phyloP scores from a whole-genome alignment of 2,797 vertebrate genomes.

The Okamejei kenojei region DNA sequence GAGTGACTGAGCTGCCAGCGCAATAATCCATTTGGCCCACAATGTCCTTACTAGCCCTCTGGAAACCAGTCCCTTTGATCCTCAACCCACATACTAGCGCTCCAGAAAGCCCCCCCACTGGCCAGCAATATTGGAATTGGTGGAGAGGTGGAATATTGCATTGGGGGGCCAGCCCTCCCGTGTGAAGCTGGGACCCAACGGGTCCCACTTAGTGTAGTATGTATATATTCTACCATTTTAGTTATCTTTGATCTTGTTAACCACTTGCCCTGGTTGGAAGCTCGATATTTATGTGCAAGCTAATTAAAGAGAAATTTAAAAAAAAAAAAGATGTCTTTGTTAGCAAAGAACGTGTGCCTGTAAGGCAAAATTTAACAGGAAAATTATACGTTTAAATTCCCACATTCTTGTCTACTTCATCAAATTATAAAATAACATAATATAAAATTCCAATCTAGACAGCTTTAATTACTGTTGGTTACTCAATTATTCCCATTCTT shows the following conservation, averaged over 20 bases:
- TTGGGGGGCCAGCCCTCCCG: too few species aligned
- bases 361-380: background rate
- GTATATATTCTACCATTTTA: background rate
- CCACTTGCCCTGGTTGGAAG: background rate
- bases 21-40: too few species aligned
- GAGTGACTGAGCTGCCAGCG: too few species aligned
- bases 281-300: background rate
- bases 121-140: too few species aligned
- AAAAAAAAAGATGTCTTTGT: background rate
- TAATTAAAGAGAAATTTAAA: background rate
- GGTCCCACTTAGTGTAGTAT: too few species aligned
- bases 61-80: too few species aligned
- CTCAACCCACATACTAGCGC: too few species aligned
- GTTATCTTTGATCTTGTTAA: background rate
- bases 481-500: background rate
- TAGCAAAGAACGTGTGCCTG: background rate
- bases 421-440: constrained; percentile 10
- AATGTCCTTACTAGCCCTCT: too few species aligned
- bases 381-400: background rate
- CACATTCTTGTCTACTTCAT: background rate
- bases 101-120: too few species aligned
- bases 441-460: background rate
- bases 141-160: too few species aligned
- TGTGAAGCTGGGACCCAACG: too few species aligned
- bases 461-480: background rate